These are phyloP conservation scores for Drosophila persimilis DNA, from an alignment of 1,140 invertebrate species.

Conservation along the genomic window DNA sequence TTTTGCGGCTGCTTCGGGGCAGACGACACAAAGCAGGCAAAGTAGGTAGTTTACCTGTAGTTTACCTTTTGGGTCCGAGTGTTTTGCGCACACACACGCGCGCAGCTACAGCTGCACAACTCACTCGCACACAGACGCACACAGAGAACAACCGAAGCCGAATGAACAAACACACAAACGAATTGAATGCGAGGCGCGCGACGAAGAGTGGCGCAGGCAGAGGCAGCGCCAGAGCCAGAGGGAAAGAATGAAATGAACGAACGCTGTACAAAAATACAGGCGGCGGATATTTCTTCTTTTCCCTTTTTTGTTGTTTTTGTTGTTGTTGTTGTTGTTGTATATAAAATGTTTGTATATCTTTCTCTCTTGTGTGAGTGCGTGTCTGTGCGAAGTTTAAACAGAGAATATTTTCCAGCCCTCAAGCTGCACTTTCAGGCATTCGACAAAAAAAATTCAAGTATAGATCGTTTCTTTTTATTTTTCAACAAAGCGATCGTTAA, in stretches of 20 bases:
- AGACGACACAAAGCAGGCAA: constrained; percentile 54
- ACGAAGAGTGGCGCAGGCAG: constrained; percentile 5
- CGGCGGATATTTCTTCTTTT: constrained; percentile 33
- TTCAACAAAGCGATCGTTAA: not conserved
- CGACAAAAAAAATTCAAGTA: too few species aligned
- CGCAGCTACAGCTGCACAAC: constrained; percentile 15
- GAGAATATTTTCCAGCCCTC: constrained; percentile 2
- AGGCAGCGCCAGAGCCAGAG: not conserved
- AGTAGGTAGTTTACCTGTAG: constrained; percentile 79
- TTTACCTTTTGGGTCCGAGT: constrained; percentile 62
- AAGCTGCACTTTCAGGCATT: too few species aligned
- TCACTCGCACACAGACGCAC: constrained; percentile 30
- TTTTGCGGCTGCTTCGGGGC: constrained; percentile 66
- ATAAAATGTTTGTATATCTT: constrained; percentile 1
- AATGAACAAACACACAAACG: constrained; percentile 38
- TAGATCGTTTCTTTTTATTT: too few species aligned
- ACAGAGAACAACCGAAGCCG: constrained; percentile 12
- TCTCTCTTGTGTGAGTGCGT: not conserved
- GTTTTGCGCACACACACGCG: constrained; percentile 39
- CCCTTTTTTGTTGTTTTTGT: too few species aligned
- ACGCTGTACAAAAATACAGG: constrained; percentile 51
- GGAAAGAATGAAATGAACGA: constrained; percentile 7
- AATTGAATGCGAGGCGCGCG: constrained; percentile 29
- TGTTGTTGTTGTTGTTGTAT: not conserved
- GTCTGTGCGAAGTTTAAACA: constrained; percentile 1